These are phyloP conservation scores for Odocoileus virginianus DNA, from an alignment of 2,113 vertebrate species.

Conservation along the genomic window DNA sequence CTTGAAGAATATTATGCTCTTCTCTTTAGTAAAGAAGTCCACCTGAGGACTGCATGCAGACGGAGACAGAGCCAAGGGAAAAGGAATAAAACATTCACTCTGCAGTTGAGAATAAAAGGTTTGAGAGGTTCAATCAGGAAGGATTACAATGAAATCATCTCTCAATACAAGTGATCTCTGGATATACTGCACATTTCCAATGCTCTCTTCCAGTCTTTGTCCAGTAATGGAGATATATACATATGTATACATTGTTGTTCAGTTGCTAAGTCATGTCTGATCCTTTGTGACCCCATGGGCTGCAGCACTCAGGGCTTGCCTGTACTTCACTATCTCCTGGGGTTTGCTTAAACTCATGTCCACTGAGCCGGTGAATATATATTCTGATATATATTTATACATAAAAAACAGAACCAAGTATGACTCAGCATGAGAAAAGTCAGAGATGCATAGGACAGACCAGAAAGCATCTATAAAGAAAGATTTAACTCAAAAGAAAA, in stretches of 20 bases:
- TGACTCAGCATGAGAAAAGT: conserved; percentile 25
- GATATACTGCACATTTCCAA: neutral
- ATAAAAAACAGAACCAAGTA: neutral
- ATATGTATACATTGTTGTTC: neutral
- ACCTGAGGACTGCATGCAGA: conserved; percentile 11
- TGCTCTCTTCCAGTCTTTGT: neutral
- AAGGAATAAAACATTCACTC: neutral
- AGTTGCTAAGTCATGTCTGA: neutral
- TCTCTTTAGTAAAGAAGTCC: conserved; percentile 29
- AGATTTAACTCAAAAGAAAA: neutral
- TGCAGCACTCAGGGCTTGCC: neutral
- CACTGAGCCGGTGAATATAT: neutral
- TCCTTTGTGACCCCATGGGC: neutral
- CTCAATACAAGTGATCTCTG: neutral
- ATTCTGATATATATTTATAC: neutral
- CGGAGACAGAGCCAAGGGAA: neutral
- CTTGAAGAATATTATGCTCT: conserved; percentile 10
- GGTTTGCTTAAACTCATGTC: neutral
- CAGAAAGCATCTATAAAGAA: neutral
- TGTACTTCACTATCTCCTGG: neutral
- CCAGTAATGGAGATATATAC: neutral
- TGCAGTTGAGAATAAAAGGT: neutral
- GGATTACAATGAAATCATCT: neutral
- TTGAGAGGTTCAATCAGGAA: neutral
- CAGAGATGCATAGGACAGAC: neutral